Evolutionary conservation across 2,113 vertebrate species (phyloP), one percentile per base, ranked within the genome.

Genomic region (Pipa parva): DNA sequence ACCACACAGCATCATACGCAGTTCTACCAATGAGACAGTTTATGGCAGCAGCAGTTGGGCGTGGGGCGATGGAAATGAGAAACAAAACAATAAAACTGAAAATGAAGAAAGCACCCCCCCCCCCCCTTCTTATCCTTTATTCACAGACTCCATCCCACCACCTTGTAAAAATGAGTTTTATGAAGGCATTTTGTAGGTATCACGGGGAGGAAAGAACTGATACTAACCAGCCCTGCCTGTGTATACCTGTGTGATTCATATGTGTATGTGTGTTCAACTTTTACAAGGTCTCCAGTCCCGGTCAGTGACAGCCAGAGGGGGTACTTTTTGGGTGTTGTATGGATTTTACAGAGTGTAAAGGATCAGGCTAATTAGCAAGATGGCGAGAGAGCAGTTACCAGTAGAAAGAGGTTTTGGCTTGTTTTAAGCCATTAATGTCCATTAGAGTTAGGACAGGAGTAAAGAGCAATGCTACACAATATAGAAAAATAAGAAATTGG

Each of bases 291-390:
- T 65, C 59, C 26, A 75, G 75, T 84, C 86, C 88, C 77, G 78
- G 87, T 79, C 87, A 89, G 90, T 92, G 89, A 88, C 79, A 79
- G 85, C 85, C 81, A 81, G 75, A 78, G 85, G 78, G 46, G 82
- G 75, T 58, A 83, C 76, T 83, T 77, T 78, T 78, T 85, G 84
- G 83, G 77, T 87, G 81, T 84, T 81, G 85, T 88, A 85, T 87
- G 83, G 78, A 80, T 86, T 83, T 93, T 89, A 92, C 89, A 88
- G 85, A 83, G 83, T 90, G 85, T 87, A 84, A 86, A 83, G 89
- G 89, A 92, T 87, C 88, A 85, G 84, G 89, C 85, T 88, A 81
- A 87, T 89, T 87, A 87, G 84, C 81, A 73, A 36, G 74, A 81
- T 83, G 78, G 81, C 83, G 69, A 86, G 77, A 78, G 78, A 78